phyloP scores from a whole-genome alignment of 2,888 invertebrate species.

The Tridacna crocea region DNA sequence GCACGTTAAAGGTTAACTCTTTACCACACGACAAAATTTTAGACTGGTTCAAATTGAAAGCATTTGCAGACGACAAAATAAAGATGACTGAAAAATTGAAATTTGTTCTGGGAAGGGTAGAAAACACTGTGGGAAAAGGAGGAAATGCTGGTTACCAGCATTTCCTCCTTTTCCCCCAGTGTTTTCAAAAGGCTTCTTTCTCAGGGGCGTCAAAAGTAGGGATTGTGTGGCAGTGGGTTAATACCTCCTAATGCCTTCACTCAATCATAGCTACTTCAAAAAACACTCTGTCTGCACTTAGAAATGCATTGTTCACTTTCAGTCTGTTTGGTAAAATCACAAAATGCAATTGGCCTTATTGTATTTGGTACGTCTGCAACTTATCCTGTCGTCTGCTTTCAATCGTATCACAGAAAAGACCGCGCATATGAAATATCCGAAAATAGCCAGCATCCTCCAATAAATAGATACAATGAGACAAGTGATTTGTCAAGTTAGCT shows the following conservation, averaged over 20 bases:
- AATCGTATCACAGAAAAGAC: neutral
- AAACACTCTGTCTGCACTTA: neutral
- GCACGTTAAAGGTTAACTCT: neutral
- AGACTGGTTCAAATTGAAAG: no score
- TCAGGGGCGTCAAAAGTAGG: no score
- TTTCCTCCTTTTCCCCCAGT: neutral
- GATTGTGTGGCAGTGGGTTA: no score
- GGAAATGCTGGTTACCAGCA: neutral
- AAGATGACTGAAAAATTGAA: no score
- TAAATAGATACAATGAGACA: constrained; percentile 3
- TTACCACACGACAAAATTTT: no score
- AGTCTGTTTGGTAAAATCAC: neutral
- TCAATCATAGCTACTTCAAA: neutral
- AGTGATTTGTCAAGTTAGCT: neutral
- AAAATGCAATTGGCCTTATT: neutral
- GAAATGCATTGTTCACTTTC: no score
- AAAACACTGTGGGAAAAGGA: neutral
- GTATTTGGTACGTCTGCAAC: neutral
- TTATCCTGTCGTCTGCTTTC: neutral
- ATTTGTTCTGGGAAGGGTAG: no score
- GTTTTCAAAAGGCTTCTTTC: no score
- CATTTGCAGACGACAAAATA: no score
- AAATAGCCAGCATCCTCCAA: neutral
- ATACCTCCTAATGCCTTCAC: no score
- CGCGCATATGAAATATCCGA: constrained; percentile 1